Percentiles rank a stretch among this genome's conserved stretches.
Conservation (phyloP, 1,140 invertebrate genomes). For the Grapholita molesta region DNA sequence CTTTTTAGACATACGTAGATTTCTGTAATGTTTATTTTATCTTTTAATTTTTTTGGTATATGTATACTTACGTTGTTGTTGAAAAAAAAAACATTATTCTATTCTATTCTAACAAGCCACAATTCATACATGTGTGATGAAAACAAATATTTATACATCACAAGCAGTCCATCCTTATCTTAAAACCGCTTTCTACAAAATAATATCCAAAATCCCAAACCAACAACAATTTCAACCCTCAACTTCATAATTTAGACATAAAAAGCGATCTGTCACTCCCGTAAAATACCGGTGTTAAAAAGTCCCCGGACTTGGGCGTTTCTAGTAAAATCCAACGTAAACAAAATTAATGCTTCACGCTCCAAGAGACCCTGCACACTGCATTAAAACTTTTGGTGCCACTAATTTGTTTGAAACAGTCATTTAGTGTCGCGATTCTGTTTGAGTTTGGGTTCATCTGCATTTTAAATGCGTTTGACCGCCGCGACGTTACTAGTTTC, state of each 20-base stretch:
- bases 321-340: constrained; percentile 25
- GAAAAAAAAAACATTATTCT: too few relatives aligned
- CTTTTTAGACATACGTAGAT: too few relatives aligned
- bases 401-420: not conserved
- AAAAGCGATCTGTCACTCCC: not conserved
- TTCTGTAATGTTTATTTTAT: too few relatives aligned
- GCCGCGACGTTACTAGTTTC: not conserved
- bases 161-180: not conserved
- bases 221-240: not conserved
- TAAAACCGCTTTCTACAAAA: not conserved
- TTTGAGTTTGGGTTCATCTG: not conserved
- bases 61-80: too few relatives aligned
- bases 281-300: not conserved
- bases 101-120: too few relatives aligned
- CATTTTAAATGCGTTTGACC: not conserved
- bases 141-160: not conserved
- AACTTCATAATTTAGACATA: not conserved
- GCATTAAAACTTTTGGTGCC: not conserved
- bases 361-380: not conserved
- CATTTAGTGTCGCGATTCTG: not conserved
- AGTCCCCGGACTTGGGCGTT: constrained; percentile 15
- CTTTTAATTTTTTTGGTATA: too few relatives aligned
- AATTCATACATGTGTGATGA: not conserved
- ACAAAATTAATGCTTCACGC: constrained; percentile 23
- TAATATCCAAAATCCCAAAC: not conserved